Evolutionary conservation across 2,888 invertebrate species (phyloP), one percentile per base, ranked within the genome.

Genomic region (Cryptocephalus primarius): DNA sequence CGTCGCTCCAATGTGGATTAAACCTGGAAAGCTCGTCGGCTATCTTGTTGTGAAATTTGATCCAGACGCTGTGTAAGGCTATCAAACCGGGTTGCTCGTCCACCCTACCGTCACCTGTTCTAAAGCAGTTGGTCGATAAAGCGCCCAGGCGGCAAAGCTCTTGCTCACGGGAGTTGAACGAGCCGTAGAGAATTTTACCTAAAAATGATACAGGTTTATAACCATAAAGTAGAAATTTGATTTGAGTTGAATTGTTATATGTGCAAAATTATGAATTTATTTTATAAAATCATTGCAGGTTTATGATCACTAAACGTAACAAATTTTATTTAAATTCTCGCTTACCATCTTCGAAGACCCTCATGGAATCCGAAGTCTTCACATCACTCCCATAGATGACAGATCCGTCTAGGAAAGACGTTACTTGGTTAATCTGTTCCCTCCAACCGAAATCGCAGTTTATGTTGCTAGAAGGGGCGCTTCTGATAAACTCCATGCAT

Each of bases 1-100:
- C 91, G 62, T 93, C 92, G 59, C 82, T 83, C 93, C 93, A 93
- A 59, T 87, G 85, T 0, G 80, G 79, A 71, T 93, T 93, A 38
- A 89, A 61, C 41, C 77, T 76, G 6, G 81, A 75, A 38, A 93
- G 66, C 56, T 80, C 78, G 53, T 77, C 75, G 1, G 89, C 87
- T 56, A 92, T 75, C 50, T 83, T 79, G 65, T 77, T 83, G 64
- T 89, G 88, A 53, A 83, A 80, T 47, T 87, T 67, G 47, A 88
- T 66, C 77, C 85, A 88, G 12, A 85, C 73, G 0, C 85, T 83
- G 61, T 88, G 88, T 46, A 86, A 74, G 0, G 84, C 80, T 1
- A 82, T 81, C 10, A 89, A 72, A 0, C 82, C 89, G 0, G 89
- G 88, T 56, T 89, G 88, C 63, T 89, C 90, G 49, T 83, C 83